Evolutionary conservation across 2,888 invertebrate species (phyloP), one percentile per base, ranked within the genome.

Genomic region (Megaustenia siamemsis): DNA sequence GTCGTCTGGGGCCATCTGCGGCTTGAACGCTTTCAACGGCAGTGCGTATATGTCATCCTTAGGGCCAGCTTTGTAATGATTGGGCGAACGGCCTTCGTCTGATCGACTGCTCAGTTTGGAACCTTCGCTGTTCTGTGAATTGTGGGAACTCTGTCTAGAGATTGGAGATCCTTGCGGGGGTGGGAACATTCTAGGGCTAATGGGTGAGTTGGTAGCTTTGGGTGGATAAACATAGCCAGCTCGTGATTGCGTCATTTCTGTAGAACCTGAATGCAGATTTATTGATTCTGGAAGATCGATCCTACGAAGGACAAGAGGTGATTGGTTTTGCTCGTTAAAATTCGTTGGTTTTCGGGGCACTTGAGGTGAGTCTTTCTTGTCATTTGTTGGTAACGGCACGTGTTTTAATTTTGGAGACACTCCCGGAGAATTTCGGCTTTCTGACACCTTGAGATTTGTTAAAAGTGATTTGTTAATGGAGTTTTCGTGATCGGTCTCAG

Each of bases 81-180:
- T 45, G 18, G 80, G 86, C 73, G 86, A 49, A 0, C 49, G 53
- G 28, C 32, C 66, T 21, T 60, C 56, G 15, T 88, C 86, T 21
- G 88, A 83, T 24, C 86, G 83, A 12, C 86, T 82, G 35, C 88
- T 89, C 28, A 85, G 77, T 3, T 87, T 83, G 0, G 90, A 89
- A 43, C 90, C 88, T 75, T 89, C 87, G 84, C 89, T 89, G 82
- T 87, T 86, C 12, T 83, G 83, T 0, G 90, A 90, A 10, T 88
- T 87, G 38, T 84, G 87, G 8, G 91, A 90, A 28, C 83, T 86
- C 68, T 90, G 89, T 40, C 90, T 88, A 56, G 69, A 86, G n/a
- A 28, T 80, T 81, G 69, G 75, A 32, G 38, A 85, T 85, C 24
- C 18, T 35, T 82, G 87, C 82, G 38, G 89, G 88, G 76, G 87